Evolutionary conservation across 2,113 vertebrate species (phyloP), one percentile per base, ranked within the genome.

Genomic region (Arothron firmamentum): DNA sequence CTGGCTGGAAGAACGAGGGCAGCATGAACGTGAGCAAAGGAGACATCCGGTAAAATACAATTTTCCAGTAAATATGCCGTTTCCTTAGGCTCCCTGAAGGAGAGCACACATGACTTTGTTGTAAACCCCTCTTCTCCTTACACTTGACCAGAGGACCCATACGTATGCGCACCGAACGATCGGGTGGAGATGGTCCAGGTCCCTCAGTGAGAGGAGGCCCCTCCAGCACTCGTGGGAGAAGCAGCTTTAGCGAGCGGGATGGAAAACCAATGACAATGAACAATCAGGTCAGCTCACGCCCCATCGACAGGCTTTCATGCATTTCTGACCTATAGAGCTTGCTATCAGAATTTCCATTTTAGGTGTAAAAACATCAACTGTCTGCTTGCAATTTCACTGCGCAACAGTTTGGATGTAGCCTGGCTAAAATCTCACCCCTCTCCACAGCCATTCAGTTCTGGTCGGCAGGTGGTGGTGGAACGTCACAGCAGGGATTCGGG

Each of bases 401-500:
- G 43, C 43, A 15, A 5, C 43, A 15, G 43, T 13, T 15, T 13
- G 59, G 17, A 41, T 19, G 8, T 5, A 1, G 13, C 17, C 17
- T 43, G 6, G 49, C 7, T 66, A 3, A 1, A n/a, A 10, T 21
- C 45, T 3, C 47, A 5, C n/a, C 47, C 47, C 2, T 63, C 20
- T 42, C 17, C 60, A 31, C 79, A 96, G 94, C 90, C 94, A 52
- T 98, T 95, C 52, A 89, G 86, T 0, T 94, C 95, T 3, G 93
- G 94, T 11, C 93, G 96, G 17, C 95, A 96, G 1, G 93, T 96
- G 0, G 90, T 92, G 46, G 94, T 96, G 28, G 94, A 97, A 67
- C 92, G 95, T 28, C 94, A 95, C 1, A 87, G 91, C 64, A 90
- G 95, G 38, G 95, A 98, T 48, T 91, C 67, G 74, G 95, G 93